Base-by-base conservation (phyloP, 2,113 vertebrate species). In the Hippopotamus amphibius region DNA sequence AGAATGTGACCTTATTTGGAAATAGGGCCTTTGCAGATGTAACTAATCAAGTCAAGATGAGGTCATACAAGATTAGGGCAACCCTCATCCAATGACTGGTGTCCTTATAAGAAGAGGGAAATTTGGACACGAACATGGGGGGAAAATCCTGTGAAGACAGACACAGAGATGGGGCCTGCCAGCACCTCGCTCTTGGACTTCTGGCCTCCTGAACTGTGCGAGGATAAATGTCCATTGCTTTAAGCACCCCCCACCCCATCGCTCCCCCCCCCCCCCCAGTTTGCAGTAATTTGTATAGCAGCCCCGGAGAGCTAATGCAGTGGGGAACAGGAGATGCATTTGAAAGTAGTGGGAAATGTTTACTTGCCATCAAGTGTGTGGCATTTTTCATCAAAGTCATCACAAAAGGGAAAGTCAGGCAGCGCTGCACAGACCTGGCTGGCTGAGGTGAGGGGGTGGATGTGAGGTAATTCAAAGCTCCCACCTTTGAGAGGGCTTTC, bases 381-480 rank as follows among this genome's bases (percentile, higher is more conserved):
- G 33, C 12, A 2, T 16, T 53, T 59, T 74, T 50, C 16, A 1
- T 24, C 65, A 37, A 43, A 72, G 79, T 43, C 21, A 8, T 28
- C 2, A 22, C 12, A 6, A n/a, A 19, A 46, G n/a, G 13, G 17
- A 15, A 21, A 19, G 65, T 11, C 21, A 17, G 72, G 50, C 14
- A 2, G 61, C 0, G 6, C 15, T 3, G 26, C 37, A 6, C 7
- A 19, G 53, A 15, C 43, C 0, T 8, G 80, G 48, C 50, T 26
- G 88, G 74, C 13, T 2, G 12, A 30, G 41, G 76, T 7, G 0
- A 48, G 33, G 24, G 24, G 28, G 57, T 6, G 8, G 46, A 1
- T 16, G n/a, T 0, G 4, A 2, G 82, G 59, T n/a, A 6, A 19
- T 43, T 16, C 33, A 0, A 10, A 22, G 46, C 16, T 3, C 24